Evolutionary conservation across 2,797 vertebrate species (phyloP), one percentile per base, ranked within the genome.

Genomic region (Sphenodon punctatus): DNA sequence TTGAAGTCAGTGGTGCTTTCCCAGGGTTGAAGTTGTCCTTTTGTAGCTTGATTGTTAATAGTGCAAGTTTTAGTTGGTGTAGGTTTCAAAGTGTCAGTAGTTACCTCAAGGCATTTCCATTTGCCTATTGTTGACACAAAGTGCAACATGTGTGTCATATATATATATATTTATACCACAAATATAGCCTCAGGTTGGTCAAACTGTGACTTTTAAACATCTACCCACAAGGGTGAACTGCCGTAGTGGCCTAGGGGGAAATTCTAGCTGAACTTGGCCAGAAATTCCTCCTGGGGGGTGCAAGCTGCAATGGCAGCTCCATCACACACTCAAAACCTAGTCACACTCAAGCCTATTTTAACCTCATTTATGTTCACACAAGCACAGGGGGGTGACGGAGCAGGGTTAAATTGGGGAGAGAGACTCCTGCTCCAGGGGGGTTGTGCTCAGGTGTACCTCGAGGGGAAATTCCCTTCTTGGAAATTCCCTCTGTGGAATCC

Each of bases 31-130:
- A 82, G 60, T 41, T 0, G 0, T 16, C 67, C 17, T 43, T 86
- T 75, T 45, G 39, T 46, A 22, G 53, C 71, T 67, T 80, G 36
- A 80, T 64, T 49, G 25, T 78, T 75, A 65, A 67, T 4, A 22
- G 45, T 67, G 85, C 45, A 49, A 59, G 17, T 25, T 70, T 41
- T 72, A 82, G 13, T 34, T 55, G 75, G 73, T 75, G 80, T 87
- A 79, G 53, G 53, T 56, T 53, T 34, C n/a, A n/a, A 11, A 12
- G 14, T 73, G 23, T 41, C 36, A 30, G 27, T 86, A 77, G 49
- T 73, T 81, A 70, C 73, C 69, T 46, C 64, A 69, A 78, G 45
- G 78, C 41, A 71, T 93, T 93, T 90, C 78, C 73, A 38, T 67
- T 66, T 79, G 45, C 48, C 69, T 65, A 23, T 41, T 80, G 56